Percentiles rank a stretch among this genome's conserved stretches.
These are phyloP conservation scores for Alca torda DNA, from an alignment of 2,797 vertebrate species.

Conservation along the genomic window DNA sequence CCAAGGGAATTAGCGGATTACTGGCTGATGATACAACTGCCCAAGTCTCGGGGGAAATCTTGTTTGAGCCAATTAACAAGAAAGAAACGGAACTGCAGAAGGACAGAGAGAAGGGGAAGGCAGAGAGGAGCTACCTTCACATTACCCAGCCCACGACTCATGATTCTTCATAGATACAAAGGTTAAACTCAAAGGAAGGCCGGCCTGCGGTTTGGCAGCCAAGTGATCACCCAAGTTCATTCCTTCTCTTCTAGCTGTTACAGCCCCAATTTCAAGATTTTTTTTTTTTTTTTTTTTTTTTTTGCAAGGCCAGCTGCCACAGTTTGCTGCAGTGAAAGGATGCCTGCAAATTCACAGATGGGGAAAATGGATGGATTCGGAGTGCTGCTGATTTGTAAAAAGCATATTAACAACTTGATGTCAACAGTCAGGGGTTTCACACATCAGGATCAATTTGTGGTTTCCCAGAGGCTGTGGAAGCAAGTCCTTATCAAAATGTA, in stretches of 20 bases:
- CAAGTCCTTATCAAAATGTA: neutral
- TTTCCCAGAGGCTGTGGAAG: neutral
- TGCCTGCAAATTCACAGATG: neutral
- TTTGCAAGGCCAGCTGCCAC: neutral
- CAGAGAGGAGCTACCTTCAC: neutral
- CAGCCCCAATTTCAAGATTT: neutral
- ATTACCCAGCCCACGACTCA: neutral
- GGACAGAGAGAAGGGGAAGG: neutral
- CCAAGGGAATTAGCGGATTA: slow-evolving; percentile 27
- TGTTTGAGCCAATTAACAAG: neutral
- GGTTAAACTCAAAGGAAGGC: neutral
- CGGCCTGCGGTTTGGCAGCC: neutral
- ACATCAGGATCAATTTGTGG: neutral
- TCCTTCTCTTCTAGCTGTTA: neutral
- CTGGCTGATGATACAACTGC: neutral
- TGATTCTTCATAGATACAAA: neutral
- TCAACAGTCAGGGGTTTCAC: neutral
- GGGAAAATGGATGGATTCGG: neutral
- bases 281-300: neutral
- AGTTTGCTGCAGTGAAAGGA: neutral
- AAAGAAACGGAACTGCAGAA: neutral
- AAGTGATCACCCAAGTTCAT: neutral
- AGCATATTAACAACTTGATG: neutral
- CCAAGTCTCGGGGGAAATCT: neutral
- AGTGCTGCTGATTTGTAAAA: neutral